These are phyloP conservation scores for Agriopis leucophaearia DNA, from an alignment of 2,888 invertebrate genomes.

Conservation along the genomic window DNA sequence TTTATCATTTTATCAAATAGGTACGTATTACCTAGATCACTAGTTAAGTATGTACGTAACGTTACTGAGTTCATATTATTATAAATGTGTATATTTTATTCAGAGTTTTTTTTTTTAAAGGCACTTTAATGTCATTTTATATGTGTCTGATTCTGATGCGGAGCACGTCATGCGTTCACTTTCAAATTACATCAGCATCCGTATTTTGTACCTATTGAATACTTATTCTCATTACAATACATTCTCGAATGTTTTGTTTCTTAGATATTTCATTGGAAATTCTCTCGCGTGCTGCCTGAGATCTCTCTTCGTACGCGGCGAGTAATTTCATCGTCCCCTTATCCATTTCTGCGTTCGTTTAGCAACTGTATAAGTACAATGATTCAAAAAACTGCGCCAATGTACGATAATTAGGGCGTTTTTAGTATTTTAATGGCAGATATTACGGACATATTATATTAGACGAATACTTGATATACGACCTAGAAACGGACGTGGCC, in stretches of 20 bases:
- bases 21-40: too few relatives aligned
- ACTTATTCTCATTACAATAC: constrained; percentile 50
- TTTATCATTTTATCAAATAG: too few relatives aligned
- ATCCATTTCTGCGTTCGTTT: constrained; percentile 55
- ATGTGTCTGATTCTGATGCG: constrained; percentile 50
- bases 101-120: neutral
- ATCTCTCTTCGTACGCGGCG: constrained; percentile 64
- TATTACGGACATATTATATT: constrained; percentile 34
- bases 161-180: constrained; percentile 65
- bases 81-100: too few relatives aligned
- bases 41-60: too few relatives aligned
- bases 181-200: constrained; percentile 70
- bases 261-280: constrained; percentile 77
- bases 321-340: constrained; percentile 44
- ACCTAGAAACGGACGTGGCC: constrained; percentile 63
- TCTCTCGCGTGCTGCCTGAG: constrained; percentile 59
- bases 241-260: constrained; percentile 54
- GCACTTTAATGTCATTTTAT: neutral
- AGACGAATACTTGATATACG: constrained; percentile 51
- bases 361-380: constrained; percentile 23
- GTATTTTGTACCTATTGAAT: constrained; percentile 53
- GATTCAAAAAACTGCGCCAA: constrained; percentile 43
- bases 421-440: constrained; percentile 16
- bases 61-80: too few relatives aligned
- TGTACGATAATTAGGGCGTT: constrained; percentile 48